phyloP scores from a whole-genome alignment of 2,888 invertebrate species.

The Aleiodes testaceus region DNA sequence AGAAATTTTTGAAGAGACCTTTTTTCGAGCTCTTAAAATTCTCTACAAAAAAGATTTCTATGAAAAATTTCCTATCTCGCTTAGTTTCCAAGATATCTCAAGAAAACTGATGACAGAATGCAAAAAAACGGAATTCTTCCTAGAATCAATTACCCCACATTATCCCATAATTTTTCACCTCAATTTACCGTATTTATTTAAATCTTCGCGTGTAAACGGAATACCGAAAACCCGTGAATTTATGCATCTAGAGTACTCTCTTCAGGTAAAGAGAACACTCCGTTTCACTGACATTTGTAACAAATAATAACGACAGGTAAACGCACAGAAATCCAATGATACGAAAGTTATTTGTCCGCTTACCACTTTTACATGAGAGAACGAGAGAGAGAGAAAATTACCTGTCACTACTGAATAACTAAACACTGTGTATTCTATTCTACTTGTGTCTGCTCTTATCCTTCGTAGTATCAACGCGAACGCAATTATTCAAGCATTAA shows the following conservation, averaged over 20 bases:
- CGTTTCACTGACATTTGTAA: slow-evolving; percentile 25
- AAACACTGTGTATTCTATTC: background rate
- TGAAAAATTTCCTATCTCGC: too few relatives aligned
- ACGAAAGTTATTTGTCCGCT: slow-evolving; percentile 34
- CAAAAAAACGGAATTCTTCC: background rate
- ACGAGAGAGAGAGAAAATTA: slow-evolving; percentile 3
- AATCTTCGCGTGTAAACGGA: slow-evolving; percentile 10
- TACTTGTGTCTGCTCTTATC: background rate
- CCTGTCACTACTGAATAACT: slow-evolving; percentile 7
- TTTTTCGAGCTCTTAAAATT: too few relatives aligned
- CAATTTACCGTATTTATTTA: slow-evolving; percentile 26
- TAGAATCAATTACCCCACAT: background rate
- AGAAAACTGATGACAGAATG: too few relatives aligned
- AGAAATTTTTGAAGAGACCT: too few relatives aligned
- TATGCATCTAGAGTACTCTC: slow-evolving; percentile 31
- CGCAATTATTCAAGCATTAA: slow-evolving; percentile 16
- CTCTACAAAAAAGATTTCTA: too few relatives aligned
- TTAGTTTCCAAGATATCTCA: too few relatives aligned
- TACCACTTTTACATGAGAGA: background rate
- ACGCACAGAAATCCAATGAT: slow-evolving; percentile 25
- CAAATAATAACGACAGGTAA: slow-evolving; percentile 1
- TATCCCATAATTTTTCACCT: background rate
- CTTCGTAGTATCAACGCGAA: slow-evolving; percentile 1
- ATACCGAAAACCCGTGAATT: slow-evolving; percentile 17
- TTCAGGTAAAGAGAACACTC: slow-evolving; percentile 1